Percentiles rank a stretch among this genome's conserved stretches.
phyloP scores from a whole-genome alignment of 1,140 invertebrate genomes.

The Tyrophagus putrescentiae region DNA sequence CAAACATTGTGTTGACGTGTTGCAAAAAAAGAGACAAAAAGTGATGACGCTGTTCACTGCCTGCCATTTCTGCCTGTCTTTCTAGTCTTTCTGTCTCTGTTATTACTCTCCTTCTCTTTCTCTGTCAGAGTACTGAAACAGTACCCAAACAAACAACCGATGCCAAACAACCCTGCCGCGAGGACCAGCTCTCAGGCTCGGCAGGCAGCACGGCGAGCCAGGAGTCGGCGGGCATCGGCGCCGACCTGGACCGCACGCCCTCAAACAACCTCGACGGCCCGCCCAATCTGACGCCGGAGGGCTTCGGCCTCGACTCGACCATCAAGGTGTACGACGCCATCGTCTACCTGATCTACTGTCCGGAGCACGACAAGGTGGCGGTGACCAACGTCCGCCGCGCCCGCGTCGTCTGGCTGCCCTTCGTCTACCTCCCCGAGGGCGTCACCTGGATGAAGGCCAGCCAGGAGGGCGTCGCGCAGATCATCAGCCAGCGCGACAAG shows the following conservation, averaged over 20 bases:
- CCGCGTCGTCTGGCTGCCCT: slow-evolving; percentile 18
- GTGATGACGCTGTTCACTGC: too few relatives aligned
- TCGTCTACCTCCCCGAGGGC: neutral
- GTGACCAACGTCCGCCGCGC: neutral
- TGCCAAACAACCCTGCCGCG: too few relatives aligned
- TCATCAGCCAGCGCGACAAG: neutral
- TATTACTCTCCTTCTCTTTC: too few relatives aligned
- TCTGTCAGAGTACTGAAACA: too few relatives aligned
- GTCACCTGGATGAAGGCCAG: slow-evolving; percentile 15
- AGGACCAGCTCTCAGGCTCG: too few relatives aligned
- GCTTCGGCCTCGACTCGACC: neutral
- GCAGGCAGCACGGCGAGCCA: neutral
- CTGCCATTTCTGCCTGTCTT: too few relatives aligned
- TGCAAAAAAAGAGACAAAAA: too few relatives aligned
- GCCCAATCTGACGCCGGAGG: slow-evolving; percentile 16
- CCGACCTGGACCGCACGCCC: neutral
- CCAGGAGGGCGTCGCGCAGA: neutral
- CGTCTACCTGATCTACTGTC: slow-evolving; percentile 23
- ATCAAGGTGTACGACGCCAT: slow-evolving; percentile 17
- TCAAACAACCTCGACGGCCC: neutral
- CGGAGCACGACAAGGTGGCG: slow-evolving; percentile 20
- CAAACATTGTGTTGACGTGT: too few relatives aligned
- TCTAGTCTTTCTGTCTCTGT: too few relatives aligned
- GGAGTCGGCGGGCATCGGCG: neutral
- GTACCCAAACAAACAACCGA: too few relatives aligned